Evolutionary conservation across 2,888 invertebrate species (phyloP), one percentile per base, ranked within the genome.

Genomic region (Napeogenes sylphis): DNA sequence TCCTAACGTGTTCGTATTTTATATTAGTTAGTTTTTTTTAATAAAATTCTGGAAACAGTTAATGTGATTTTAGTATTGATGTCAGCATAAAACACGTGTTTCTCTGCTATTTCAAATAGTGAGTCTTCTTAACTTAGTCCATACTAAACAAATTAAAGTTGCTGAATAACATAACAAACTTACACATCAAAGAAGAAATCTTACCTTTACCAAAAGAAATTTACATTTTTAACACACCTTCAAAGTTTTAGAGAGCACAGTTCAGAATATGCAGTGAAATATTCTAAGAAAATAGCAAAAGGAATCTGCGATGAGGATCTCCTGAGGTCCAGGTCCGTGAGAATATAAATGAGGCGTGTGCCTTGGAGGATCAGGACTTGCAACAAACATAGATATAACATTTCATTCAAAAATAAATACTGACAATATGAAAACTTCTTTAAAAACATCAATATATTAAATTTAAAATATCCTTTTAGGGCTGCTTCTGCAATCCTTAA

Each of bases 261-360:
- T 14, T 30, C 13, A 55, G 33, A 38, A n/a, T 38, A 13, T 55
- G 70, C 70, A 67, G 42, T 42, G 73, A 76, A 75, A 70, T 75
- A 73, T 75, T 69, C 64, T 70, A 66, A 68, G 69, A 65, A 71
- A 72, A 71, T 73, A 71, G 73, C 72, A 76, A 74, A 76, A 73
- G 74, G 77, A 77, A 77, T 77, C 67, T 64, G 60, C 69, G 67
- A 76, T 76, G 74, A 75, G 72, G 66, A 70, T 70, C 75, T 74
- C 74, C 61, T 64, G 72, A 70, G 72, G 74, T 74, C 70, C 68
- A 56, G 63, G 68, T 66, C 67, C 64, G 58, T 64, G 61, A 65
- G 77, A 72, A 76, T 75, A 75, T 72, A 72, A 73, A 77, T 74
- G 75, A 74, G 69, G 63, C 72, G 70, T 71, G 69, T 72, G 71